Evolutionary conservation across 2,888 invertebrate species (phyloP).

Genomic region (Ernsta delagoae): DNA sequence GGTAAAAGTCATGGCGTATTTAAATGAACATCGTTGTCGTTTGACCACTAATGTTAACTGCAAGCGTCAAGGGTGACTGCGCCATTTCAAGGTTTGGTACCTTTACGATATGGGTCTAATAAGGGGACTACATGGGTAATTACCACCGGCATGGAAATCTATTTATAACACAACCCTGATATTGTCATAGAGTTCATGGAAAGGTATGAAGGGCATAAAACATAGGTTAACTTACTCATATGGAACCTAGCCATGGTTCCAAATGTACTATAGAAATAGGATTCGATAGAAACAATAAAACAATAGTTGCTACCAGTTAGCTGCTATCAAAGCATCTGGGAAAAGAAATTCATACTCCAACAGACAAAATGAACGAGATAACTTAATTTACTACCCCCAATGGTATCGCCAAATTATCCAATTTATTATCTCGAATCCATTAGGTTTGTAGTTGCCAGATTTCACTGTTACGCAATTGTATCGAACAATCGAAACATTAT

Average conservation of each 20-base stretch:
- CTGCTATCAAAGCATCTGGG: not conserved
- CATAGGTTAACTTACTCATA: too few species aligned
- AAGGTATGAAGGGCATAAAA: not conserved
- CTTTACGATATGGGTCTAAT: not conserved
- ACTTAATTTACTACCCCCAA: constrained; percentile 21
- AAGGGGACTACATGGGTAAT: constrained; percentile 6
- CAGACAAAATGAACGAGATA: constrained; percentile 8
- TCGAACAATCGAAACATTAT: constrained; percentile 8
- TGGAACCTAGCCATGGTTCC: too few species aligned
- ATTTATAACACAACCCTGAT: not conserved
- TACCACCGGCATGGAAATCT: not conserved
- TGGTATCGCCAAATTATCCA: constrained; percentile 25
- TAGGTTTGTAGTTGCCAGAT: constrained; percentile 11
- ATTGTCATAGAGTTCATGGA: not conserved
- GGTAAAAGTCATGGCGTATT: constrained; percentile 6
- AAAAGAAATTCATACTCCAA: constrained; percentile 1
- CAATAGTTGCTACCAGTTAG: not conserved
- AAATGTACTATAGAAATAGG: too few species aligned
- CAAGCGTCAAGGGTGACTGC: not conserved
- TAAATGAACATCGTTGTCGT: not conserved
- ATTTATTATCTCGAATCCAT: constrained; percentile 27
- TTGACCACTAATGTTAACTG: constrained; percentile 5
- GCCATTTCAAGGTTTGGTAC: constrained; percentile 13
- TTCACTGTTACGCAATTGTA: constrained; percentile 33
- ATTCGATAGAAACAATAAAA: too few species aligned